Percentiles rank a stretch among this genome's conserved stretches.
Conservation (phyloP, 2,113 vertebrate genomes). For the Cinclus mexicanus region DNA sequence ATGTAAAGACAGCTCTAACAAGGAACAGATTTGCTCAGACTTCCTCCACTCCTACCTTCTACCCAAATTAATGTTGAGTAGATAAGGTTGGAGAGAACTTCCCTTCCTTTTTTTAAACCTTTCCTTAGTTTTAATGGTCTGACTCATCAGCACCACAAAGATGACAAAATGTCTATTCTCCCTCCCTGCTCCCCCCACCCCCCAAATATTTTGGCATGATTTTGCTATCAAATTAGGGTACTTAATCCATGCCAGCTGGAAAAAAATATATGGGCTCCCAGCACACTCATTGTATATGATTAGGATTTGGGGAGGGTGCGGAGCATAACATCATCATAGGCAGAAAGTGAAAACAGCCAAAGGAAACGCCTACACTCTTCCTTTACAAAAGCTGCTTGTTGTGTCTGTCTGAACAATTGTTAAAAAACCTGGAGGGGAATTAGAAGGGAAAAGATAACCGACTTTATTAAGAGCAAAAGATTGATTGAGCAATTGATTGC, state of each 20-base stretch:
- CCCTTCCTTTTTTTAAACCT: constrained; percentile 32
- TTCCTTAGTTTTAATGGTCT: constrained; percentile 26
- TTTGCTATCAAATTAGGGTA: constrained; percentile 43
- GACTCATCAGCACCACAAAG: constrained; percentile 47
- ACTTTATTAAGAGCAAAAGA: constrained; percentile 69
- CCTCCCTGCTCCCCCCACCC: neutral
- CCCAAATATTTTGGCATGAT: constrained; percentile 4
- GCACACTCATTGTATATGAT: constrained; percentile 32
- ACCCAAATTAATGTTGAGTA: constrained; percentile 33
- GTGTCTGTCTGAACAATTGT: constrained; percentile 70
- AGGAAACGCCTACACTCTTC: constrained; percentile 68
- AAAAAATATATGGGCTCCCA: neutral
- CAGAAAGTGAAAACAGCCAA: constrained; percentile 68
- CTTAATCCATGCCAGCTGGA: neutral
- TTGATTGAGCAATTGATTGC: constrained; percentile 63
- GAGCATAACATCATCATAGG: constrained; percentile 55
- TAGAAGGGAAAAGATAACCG: constrained; percentile 48
- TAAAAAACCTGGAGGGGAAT: constrained; percentile 57
- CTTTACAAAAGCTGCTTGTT: constrained; percentile 66
- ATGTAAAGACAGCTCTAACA: neutral
- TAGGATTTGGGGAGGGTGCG: constrained; percentile 16
- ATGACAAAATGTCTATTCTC: constrained; percentile 37
- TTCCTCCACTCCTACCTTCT: constrained; percentile 51
- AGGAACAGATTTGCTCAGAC: constrained; percentile 20
- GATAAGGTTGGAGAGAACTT: constrained; percentile 40